Evolutionary conservation across 2,113 vertebrate species (phyloP).

Genomic region (Morone saxatilis): DNA sequence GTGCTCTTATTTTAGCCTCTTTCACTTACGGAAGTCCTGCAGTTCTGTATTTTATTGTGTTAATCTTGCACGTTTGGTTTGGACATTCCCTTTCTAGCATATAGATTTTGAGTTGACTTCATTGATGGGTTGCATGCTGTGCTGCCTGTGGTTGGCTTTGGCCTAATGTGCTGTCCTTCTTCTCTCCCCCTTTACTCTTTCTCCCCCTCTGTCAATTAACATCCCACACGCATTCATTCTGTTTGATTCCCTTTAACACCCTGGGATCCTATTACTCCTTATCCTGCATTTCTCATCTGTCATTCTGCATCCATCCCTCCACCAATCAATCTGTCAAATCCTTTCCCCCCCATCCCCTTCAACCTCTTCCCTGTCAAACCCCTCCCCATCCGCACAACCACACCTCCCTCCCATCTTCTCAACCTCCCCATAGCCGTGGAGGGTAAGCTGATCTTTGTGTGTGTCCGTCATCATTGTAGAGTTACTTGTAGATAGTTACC

Average conservation of each 20-base stretch:
- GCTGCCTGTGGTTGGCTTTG: conserved; percentile 49
- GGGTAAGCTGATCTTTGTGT: conserved; percentile 76
- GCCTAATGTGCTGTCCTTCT: conserved; percentile 70
- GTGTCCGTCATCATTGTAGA: conserved; percentile 54
- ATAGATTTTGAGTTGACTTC: conserved; percentile 16
- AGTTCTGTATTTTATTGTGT: neutral
- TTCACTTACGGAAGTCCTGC: neutral
- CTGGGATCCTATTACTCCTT: neutral
- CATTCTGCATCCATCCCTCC: conserved; percentile 7
- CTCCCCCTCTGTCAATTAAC: conserved; percentile 32
- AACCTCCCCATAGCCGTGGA: conserved; percentile 74
- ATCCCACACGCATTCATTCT: conserved; percentile 15
- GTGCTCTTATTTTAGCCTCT: neutral
- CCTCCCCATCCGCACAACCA: neutral
- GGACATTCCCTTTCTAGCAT: neutral
- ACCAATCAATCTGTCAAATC: neutral
- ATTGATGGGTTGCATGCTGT: conserved; percentile 57
- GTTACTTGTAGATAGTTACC: conserved; percentile 38
- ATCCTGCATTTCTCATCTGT: conserved; percentile 16
- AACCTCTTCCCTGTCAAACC: conserved; percentile 3
- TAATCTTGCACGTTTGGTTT: conserved; percentile 4
- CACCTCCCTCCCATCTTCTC: conserved; percentile 19
- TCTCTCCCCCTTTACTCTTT: conserved; percentile 40
- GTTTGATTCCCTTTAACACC: neutral
- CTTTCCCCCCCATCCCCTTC: neutral